Conservation (phyloP, 1,140 invertebrate genomes). For the Drosophila seguyi region DNA sequence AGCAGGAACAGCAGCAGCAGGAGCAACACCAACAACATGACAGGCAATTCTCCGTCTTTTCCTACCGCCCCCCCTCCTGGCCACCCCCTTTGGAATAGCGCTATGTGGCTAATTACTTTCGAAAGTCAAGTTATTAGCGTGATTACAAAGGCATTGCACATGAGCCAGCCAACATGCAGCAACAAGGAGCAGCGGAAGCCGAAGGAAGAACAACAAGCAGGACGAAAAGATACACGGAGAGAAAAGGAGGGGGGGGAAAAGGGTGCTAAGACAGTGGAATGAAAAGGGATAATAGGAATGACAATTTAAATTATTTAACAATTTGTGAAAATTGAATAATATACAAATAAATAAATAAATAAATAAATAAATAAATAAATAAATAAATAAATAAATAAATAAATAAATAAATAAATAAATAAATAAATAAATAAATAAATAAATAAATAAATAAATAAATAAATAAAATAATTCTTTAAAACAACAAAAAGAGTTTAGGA, state of each 20-base stretch:
- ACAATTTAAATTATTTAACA: background rate
- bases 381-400: too few species aligned
- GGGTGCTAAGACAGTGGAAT: slow-evolving; percentile 10
- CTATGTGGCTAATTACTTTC: slow-evolving; percentile 83
- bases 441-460: too few species aligned
- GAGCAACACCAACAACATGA: slow-evolving; percentile 51
- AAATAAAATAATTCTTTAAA: too few species aligned
- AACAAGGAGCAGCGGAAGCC: slow-evolving; percentile 39
- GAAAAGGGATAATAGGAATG: background rate
- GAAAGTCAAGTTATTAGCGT: slow-evolving; percentile 84
- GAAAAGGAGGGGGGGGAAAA: background rate
- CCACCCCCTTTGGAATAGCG: slow-evolving; percentile 38
- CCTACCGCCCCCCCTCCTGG: too few species aligned
- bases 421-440: too few species aligned
- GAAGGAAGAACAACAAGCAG: slow-evolving; percentile 32
- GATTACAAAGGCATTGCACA: slow-evolving; percentile 81
- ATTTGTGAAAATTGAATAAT: too few species aligned
- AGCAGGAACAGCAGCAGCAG: background rate
- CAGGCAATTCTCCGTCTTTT: slow-evolving; percentile 32
- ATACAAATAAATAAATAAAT: too few species aligned
- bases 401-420: too few species aligned
- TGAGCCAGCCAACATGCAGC: slow-evolving; percentile 49
- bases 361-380: too few species aligned
- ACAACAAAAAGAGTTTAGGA: too few species aligned
- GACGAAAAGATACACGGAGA: slow-evolving; percentile 9